Conservation (phyloP, 2,888 invertebrate genomes). For the Brachyopa scutellaris region DNA sequence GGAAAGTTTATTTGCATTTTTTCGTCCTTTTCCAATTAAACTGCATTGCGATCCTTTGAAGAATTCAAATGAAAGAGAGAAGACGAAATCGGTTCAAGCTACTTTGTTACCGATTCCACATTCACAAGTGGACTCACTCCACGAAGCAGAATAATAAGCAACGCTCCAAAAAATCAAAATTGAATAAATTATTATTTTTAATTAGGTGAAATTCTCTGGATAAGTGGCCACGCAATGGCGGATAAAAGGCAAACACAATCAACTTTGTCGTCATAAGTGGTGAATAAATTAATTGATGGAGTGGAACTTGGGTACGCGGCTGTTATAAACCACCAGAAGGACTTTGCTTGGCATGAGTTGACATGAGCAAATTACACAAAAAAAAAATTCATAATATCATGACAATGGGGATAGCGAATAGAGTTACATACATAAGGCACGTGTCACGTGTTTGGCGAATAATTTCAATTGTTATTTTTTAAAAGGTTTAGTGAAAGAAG, state of each 20-base stretch:
- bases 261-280: constrained; percentile 67
- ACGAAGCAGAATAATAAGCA: constrained; percentile 53
- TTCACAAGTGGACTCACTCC: constrained; percentile 24
- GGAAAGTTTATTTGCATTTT: too few relatives aligned
- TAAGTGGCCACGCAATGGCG: constrained; percentile 57
- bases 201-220: constrained; percentile 57
- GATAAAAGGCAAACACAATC: constrained; percentile 56
- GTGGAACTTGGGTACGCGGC: constrained; percentile 47
- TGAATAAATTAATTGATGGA: constrained; percentile 66
- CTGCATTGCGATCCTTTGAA: too few relatives aligned
- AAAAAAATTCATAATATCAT: constrained; percentile 1
- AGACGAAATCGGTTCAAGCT: background rate
- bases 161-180: constrained; percentile 51
- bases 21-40: too few relatives aligned
- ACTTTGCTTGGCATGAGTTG: constrained; percentile 10
- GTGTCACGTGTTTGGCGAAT: constrained; percentile 31
- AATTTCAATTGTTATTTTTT: background rate
- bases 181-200: constrained; percentile 58
- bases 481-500: constrained; percentile 19
- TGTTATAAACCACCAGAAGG: background rate
- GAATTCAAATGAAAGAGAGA: background rate
- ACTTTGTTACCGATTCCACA: constrained; percentile 6
- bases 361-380: constrained; percentile 1
- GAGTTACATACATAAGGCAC: constrained; percentile 37
- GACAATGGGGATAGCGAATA: constrained; percentile 26